phyloP scores from a whole-genome alignment of 2,888 invertebrate species.

The Agrotis ipsilon region DNA sequence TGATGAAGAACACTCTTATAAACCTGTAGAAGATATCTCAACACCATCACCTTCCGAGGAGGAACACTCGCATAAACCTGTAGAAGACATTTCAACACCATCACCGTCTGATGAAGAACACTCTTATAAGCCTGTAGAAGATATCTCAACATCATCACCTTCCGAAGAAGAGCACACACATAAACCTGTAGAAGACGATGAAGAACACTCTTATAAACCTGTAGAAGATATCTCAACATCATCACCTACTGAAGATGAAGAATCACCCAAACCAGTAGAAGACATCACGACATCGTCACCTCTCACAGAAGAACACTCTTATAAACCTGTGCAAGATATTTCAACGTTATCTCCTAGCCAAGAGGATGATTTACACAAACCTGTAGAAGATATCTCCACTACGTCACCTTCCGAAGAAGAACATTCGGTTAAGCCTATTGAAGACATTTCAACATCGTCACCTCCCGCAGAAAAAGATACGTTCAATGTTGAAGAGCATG shows the following conservation, averaged over 20 bases:
- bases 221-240: background rate
- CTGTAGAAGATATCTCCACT: constrained; percentile 17
- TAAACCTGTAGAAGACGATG: constrained; percentile 38
- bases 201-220: background rate
- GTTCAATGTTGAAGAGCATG: constrained; percentile 48
- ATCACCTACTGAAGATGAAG: background rate
- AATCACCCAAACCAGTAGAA: background rate
- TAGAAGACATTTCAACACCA: constrained; percentile 9
- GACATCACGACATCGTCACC: background rate
- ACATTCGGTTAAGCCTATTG: constrained; percentile 13
- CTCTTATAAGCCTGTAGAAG: constrained; percentile 72
- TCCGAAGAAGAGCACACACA: constrained; percentile 33
- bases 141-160: constrained; percentile 59
- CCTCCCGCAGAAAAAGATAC: constrained; percentile 56
- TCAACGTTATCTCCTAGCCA: constrained; percentile 15
- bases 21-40: constrained; percentile 14
- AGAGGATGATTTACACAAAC: constrained; percentile 16
- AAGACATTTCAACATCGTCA: constrained; percentile 21
- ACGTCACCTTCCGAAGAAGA: constrained; percentile 27
- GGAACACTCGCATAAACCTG: constrained; percentile 22
- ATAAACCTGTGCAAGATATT: constrained; percentile 8
- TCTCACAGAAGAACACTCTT: constrained; percentile 14
- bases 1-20: constrained; percentile 13
- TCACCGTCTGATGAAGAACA: constrained; percentile 74
- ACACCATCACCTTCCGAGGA: constrained; percentile 17